These are phyloP conservation scores for Drosophila sproati DNA, from an alignment of 1,140 invertebrate species.

Conservation along the genomic window DNA sequence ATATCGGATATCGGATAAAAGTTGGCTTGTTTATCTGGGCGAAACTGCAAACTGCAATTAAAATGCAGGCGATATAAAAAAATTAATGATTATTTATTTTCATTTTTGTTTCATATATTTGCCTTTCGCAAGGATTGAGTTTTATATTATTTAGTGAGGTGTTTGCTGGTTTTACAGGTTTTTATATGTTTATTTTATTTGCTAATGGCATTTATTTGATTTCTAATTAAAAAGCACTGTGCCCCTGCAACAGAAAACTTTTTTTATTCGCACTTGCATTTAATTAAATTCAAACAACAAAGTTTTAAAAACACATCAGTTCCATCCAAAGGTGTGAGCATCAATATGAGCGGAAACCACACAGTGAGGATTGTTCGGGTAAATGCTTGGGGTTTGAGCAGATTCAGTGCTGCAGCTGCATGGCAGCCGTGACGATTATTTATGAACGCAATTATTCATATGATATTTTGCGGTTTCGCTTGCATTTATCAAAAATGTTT, in stretches of 20 bases:
- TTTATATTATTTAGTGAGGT: slow-evolving; percentile 14
- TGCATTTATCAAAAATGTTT: slow-evolving; percentile 80
- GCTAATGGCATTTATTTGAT: slow-evolving; percentile 70
- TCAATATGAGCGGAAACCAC: neutral
- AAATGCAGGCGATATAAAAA: slow-evolving; percentile 48
- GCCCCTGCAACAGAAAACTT: slow-evolving; percentile 8
- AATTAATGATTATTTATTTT: slow-evolving; percentile 73
- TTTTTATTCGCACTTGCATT: slow-evolving; percentile 55
- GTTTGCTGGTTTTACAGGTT: slow-evolving; percentile 35
- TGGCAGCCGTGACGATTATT: slow-evolving; percentile 62
- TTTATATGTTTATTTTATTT: slow-evolving; percentile 74
- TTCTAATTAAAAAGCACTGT: slow-evolving; percentile 76
- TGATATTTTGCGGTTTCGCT: slow-evolving; percentile 77
- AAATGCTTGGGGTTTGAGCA: neutral
- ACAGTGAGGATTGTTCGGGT: neutral
- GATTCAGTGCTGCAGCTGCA: slow-evolving; percentile 7
- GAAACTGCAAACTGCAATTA: slow-evolving; percentile 61
- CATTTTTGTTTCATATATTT: slow-evolving; percentile 36
- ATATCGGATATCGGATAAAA: slow-evolving; percentile 2
- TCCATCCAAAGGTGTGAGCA: slow-evolving; percentile 47
- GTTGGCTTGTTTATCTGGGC: slow-evolving; percentile 61
- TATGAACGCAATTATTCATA: slow-evolving; percentile 81
- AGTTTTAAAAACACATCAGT: slow-evolving; percentile 70
- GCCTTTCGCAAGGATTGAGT: neutral
- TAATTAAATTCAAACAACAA: slow-evolving; percentile 82